Conservation (phyloP, 2,888 invertebrate species). For the Macrostomum cliftonense region DNA sequence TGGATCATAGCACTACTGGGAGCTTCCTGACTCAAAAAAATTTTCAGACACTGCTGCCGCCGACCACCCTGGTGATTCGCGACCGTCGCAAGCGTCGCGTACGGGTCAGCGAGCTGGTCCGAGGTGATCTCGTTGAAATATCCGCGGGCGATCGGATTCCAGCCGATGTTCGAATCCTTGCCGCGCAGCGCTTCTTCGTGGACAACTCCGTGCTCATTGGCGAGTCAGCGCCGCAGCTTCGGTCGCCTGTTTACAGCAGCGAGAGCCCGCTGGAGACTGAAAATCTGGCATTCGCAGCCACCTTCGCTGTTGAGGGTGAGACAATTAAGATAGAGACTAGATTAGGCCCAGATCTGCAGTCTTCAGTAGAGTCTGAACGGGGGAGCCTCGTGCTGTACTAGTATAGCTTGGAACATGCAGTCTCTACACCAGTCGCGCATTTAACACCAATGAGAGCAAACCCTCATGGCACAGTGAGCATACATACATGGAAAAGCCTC, state of each 20-base stretch:
- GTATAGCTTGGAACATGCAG: too few species aligned
- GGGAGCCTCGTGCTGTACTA: too few species aligned
- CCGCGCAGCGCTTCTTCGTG: conserved; percentile 55
- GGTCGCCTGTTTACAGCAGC: conserved; percentile 45
- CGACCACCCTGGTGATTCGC: conserved; percentile 8
- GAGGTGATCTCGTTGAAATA: conserved; percentile 11
- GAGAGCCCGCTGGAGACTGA: conserved; percentile 50
- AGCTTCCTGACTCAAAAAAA: too few species aligned
- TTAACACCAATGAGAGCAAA: too few species aligned
- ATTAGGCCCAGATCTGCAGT: too few species aligned
- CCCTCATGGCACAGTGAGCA: too few species aligned
- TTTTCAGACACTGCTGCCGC: too few species aligned
- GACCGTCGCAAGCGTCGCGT: conserved; percentile 5
- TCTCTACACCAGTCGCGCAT: too few species aligned
- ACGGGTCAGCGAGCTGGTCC: conserved; percentile 1
- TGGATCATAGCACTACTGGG: too few species aligned
- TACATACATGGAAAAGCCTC: too few species aligned
- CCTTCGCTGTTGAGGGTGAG: conserved; percentile 52
- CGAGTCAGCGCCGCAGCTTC: conserved; percentile 48
- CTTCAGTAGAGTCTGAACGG: too few species aligned
- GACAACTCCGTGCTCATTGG: conserved; percentile 50
- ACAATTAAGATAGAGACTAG: too few species aligned
- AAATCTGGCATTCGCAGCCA: conserved; percentile 55
- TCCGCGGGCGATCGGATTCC: conserved; percentile 10
- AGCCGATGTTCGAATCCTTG: conserved; percentile 9